Evolutionary conservation across 2,113 vertebrate genomes (phyloP).

Genomic region (Haemorhous mexicanus): DNA sequence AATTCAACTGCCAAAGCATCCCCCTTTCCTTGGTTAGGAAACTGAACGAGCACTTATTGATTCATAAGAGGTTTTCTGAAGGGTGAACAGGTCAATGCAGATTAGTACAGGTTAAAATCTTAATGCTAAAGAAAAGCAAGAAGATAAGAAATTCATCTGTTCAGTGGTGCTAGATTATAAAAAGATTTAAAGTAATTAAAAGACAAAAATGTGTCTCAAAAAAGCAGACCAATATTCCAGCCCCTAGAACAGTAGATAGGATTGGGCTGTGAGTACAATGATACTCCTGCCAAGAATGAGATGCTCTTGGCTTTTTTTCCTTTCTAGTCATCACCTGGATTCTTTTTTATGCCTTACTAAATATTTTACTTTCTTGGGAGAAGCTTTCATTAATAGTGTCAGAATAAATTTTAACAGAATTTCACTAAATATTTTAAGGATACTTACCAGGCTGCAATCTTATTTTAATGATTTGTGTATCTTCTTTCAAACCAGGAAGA

Average conservation of each 20-base stretch:
- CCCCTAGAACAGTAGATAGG: background rate
- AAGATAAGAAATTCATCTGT: background rate
- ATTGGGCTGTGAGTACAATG: background rate
- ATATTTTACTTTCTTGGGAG: background rate
- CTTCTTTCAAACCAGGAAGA: conserved; percentile 82
- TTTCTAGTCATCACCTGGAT: background rate
- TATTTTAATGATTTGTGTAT: conserved; percentile 77
- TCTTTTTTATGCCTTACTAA: background rate
- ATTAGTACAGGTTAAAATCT: background rate
- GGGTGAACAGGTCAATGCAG: background rate
- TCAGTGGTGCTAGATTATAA: background rate
- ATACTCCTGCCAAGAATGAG: background rate
- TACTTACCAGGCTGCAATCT: conserved; percentile 84
- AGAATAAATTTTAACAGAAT: background rate
- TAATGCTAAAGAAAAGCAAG: background rate
- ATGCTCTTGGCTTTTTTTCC: background rate
- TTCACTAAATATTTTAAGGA: background rate
- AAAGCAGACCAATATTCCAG: background rate
- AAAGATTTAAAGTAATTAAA: background rate
- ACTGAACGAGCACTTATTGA: background rate
- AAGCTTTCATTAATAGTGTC: background rate
- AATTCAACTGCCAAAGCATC: background rate
- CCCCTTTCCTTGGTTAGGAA: background rate
- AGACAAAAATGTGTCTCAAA: background rate
- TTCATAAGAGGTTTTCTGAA: background rate